Evolutionary conservation across 1,140 invertebrate species (phyloP).

Genomic region (Drosophila nigrodunni): DNA sequence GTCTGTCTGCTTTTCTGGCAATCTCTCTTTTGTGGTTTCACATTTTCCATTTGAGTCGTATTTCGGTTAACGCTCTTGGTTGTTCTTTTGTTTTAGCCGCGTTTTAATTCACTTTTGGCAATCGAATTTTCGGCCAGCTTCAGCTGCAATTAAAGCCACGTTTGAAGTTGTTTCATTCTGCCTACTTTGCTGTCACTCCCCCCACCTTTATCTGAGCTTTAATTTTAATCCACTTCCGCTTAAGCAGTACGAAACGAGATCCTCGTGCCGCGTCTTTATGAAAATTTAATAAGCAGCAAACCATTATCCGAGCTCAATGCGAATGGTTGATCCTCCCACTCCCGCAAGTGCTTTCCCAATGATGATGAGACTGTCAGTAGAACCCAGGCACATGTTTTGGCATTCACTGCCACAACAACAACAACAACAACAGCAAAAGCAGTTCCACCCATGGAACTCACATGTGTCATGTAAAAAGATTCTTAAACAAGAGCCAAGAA

Average conservation of each 20-base stretch:
- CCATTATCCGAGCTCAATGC: constrained; percentile 44
- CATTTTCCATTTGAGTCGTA: constrained; percentile 38
- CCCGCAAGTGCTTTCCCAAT: constrained; percentile 10
- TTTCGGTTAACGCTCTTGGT: constrained; percentile 28
- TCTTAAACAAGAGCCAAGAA: constrained; percentile 68
- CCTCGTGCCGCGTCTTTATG: constrained; percentile 67
- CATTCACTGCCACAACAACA: constrained; percentile 25
- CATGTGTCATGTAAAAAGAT: constrained; percentile 79
- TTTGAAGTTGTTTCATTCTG: constrained; percentile 57
- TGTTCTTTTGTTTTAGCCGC: constrained; percentile 42
- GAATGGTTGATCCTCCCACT: constrained; percentile 6
- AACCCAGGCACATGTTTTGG: constrained; percentile 38
- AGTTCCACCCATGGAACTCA: constrained; percentile 19
- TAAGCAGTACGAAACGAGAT: constrained; percentile 57
- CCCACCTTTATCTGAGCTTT: constrained; percentile 34
- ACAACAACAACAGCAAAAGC: constrained; percentile 8
- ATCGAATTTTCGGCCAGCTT: constrained; percentile 76
- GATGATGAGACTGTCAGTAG: constrained; percentile 23
- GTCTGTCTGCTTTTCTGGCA: constrained; percentile 14
- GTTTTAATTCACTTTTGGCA: constrained; percentile 70
- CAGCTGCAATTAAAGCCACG: constrained; percentile 63
- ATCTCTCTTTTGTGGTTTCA: constrained; percentile 55
- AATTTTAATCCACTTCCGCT: constrained; percentile 77
- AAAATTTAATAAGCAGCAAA: constrained; percentile 75
- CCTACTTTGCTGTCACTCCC: not conserved